phyloP scores from a whole-genome alignment of 2,888 invertebrate species.

The Polydesmus complanatus region DNA sequence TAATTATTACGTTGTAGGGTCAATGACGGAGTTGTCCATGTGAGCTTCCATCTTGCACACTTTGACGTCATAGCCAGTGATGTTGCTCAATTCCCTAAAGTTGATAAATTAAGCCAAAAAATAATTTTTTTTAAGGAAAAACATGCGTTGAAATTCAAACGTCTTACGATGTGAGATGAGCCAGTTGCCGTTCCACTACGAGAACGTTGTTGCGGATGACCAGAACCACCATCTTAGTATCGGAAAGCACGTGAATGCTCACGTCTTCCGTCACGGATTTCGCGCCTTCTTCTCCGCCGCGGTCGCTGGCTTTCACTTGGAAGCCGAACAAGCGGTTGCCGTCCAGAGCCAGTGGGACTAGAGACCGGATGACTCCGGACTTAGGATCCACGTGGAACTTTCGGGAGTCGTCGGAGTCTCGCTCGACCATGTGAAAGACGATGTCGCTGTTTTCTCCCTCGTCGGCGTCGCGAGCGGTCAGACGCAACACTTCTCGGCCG shows the following conservation, averaged over 20 bases:
- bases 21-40: constrained; percentile 45
- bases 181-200: constrained; percentile 55
- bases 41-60: constrained; percentile 65
- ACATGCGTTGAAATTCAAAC: neutral
- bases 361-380: constrained; percentile 58
- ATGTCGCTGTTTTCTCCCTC: constrained; percentile 60
- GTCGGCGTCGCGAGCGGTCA: constrained; percentile 58
- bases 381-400: constrained; percentile 63
- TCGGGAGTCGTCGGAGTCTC: constrained; percentile 50
- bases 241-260: constrained; percentile 70
- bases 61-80: constrained; percentile 63
- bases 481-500: constrained; percentile 56
- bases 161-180: constrained; percentile 49
- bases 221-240: constrained; percentile 62
- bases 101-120: constrained; percentile 17
- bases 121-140: neutral
- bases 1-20: constrained; percentile 48
- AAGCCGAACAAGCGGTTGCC: constrained; percentile 68
- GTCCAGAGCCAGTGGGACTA: constrained; percentile 51
- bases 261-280: constrained; percentile 71
- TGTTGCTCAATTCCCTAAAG: constrained; percentile 48
- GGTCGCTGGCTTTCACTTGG: constrained; percentile 75
- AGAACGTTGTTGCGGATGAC: constrained; percentile 61
- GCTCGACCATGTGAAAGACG: constrained; percentile 55
- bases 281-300: constrained; percentile 63